Conservation (phyloP, 2,888 invertebrate species). For the Dicycla oo region DNA sequence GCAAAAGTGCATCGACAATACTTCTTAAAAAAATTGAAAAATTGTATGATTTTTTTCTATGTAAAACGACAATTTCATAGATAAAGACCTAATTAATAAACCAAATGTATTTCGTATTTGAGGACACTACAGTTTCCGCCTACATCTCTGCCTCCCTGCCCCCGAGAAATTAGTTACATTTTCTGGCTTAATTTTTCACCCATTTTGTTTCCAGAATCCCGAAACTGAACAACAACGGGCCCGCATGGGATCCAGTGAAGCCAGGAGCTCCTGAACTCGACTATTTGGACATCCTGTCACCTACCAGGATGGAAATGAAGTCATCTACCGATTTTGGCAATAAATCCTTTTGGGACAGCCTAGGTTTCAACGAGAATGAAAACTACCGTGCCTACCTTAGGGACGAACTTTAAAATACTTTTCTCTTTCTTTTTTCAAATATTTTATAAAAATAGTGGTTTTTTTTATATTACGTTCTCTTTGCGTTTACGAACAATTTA, state of each 20-base stretch:
- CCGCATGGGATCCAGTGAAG: conserved; percentile 87
- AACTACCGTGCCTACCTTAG: conserved; percentile 77
- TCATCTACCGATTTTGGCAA: conserved; percentile 88
- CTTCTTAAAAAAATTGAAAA: too few species aligned
- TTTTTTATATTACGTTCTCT: background rate
- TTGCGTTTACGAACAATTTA: conserved; percentile 5
- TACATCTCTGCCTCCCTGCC: background rate
- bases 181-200: background rate
- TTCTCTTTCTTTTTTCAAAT: background rate
- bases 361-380: conserved; percentile 91
- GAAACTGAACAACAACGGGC: conserved; percentile 71
- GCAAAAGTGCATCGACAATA: too few species aligned
- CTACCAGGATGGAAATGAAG: conserved; percentile 84
- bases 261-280: conserved; percentile 82
- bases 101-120: too few species aligned
- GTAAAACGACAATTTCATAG: too few species aligned
- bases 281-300: conserved; percentile 89
- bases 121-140: background rate
- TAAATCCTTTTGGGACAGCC: conserved; percentile 91
- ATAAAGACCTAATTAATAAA: too few species aligned
- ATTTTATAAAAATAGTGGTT: background rate
- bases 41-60: too few species aligned
- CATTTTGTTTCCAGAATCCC: conserved; percentile 79
- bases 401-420: conserved; percentile 81
- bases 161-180: background rate